phyloP scores from a whole-genome alignment of 2,888 invertebrate genomes.

The Perdita meconis region DNA sequence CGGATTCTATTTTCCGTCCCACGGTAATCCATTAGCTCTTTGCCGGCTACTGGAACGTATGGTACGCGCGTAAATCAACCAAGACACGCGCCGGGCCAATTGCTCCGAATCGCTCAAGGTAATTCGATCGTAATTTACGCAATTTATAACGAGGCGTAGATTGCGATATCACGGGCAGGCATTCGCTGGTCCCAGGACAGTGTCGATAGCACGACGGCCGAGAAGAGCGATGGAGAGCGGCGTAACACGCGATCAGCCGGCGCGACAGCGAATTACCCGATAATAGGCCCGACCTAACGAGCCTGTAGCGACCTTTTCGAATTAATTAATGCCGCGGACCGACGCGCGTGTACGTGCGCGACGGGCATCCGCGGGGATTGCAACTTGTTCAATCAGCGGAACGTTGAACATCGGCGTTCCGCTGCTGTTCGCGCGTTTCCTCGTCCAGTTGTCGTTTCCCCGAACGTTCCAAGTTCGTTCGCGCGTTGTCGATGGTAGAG shows the following conservation, averaged over 20 bases:
- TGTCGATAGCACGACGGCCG: conserved; percentile 40
- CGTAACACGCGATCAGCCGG: conserved; percentile 55
- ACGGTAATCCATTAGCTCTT: too few relatives aligned
- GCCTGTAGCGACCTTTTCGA: conserved; percentile 65
- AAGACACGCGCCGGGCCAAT: conserved; percentile 11
- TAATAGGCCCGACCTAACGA: conserved; percentile 65
- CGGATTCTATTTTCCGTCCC: neutral
- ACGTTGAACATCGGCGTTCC: conserved; percentile 64
- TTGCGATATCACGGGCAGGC: conserved; percentile 45
- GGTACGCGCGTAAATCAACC: neutral
- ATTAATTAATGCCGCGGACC: conserved; percentile 70
- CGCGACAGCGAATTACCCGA: conserved; percentile 60
- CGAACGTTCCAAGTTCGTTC: neutral
- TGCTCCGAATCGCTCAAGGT: conserved; percentile 13
- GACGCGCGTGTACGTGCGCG: conserved; percentile 22
- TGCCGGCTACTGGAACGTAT: neutral
- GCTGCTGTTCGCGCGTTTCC: conserved; percentile 18
- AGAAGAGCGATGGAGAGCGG: conserved; percentile 53
- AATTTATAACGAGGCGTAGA: conserved; percentile 39
- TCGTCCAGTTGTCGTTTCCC: neutral
- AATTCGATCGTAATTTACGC: conserved; percentile 19
- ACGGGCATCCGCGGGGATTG: conserved; percentile 57
- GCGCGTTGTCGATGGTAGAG: too few relatives aligned
- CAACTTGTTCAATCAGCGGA: conserved; percentile 68
- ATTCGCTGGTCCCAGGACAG: conserved; percentile 42